Evolutionary conservation across 2,797 vertebrate species (phyloP).

Genomic region (Champsocephalus esox): DNA sequence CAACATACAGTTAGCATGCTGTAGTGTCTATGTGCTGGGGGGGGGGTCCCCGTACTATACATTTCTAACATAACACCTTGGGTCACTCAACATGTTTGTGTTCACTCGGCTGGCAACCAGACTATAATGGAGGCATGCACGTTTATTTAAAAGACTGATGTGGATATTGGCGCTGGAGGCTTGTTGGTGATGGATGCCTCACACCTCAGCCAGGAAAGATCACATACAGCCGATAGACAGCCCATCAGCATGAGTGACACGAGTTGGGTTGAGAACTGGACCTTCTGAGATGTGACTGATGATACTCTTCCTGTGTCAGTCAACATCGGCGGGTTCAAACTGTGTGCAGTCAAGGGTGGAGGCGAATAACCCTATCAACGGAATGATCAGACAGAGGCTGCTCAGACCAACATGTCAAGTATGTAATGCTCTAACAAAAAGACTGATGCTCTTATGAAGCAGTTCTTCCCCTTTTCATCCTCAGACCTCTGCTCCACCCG

Average conservation of each 20-base stretch:
- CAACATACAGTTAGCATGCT: too few species aligned
- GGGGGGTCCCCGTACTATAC: too few species aligned
- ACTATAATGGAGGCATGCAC: background rate
- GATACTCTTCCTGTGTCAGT: background rate
- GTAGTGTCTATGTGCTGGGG: too few species aligned
- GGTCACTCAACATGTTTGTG: too few species aligned
- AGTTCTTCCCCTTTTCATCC: background rate
- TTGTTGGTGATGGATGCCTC: background rate
- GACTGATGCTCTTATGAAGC: background rate
- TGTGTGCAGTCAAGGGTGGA: background rate
- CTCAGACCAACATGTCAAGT: slow-evolving; percentile 12
- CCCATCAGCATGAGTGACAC: too few species aligned
- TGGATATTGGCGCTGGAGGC: background rate
- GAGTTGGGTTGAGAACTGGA: slow-evolving; percentile 4
- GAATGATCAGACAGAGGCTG: slow-evolving; percentile 4
- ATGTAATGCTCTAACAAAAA: slow-evolving; percentile 5
- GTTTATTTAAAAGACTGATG: background rate
- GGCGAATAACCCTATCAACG: background rate
- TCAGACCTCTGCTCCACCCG: background rate
- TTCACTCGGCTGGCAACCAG: too few species aligned
- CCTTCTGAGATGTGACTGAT: background rate
- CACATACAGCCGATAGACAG: background rate
- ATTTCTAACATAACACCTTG: too few species aligned
- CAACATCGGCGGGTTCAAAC: background rate
- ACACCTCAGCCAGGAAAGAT: slow-evolving; percentile 1